These are phyloP conservation scores for Petaurus breviceps DNA, from an alignment of 2,113 vertebrate genomes.

Conservation along the genomic window DNA sequence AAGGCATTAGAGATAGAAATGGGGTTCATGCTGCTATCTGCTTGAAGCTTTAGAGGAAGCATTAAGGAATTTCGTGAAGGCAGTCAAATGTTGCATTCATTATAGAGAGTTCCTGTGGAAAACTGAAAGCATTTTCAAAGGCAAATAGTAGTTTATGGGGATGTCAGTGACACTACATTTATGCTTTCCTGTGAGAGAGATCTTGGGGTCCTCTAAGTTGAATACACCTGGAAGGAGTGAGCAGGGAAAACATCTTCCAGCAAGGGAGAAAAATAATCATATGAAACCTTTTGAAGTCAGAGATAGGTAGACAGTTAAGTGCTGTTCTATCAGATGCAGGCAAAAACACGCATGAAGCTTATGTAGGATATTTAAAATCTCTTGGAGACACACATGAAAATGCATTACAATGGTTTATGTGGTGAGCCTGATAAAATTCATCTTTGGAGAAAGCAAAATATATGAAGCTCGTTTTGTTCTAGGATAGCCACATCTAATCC, in stretches of 20 bases:
- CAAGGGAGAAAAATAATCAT: constrained; percentile 31
- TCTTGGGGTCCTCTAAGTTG: constrained; percentile 6
- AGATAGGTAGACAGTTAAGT: not conserved
- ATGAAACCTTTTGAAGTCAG: not conserved
- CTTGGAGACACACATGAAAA: not conserved
- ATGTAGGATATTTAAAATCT: not conserved
- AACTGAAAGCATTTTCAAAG: constrained; percentile 65
- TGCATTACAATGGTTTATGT: not conserved
- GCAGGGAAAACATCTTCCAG: constrained; percentile 6
- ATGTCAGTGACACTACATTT: constrained; percentile 52
- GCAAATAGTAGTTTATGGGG: constrained; percentile 66
- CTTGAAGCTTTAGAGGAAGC: constrained; percentile 44
- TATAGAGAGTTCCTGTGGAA: constrained; percentile 67
- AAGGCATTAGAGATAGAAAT: not conserved
- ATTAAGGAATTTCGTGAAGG: constrained; percentile 32
- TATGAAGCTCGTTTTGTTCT: not conserved
- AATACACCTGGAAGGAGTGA: constrained; percentile 55
- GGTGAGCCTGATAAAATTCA: constrained; percentile 24
- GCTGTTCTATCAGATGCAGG: not conserved
- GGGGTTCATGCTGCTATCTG: constrained; percentile 52
- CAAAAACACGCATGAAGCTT: not conserved
- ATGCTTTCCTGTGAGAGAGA: constrained; percentile 48
- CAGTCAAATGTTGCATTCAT: constrained; percentile 67
- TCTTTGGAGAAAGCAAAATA: constrained; percentile 17
- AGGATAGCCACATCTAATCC: constrained; percentile 35